Base-by-base conservation (phyloP, 2,113 vertebrate species). In the Chelonoidis abingdonii region DNA sequence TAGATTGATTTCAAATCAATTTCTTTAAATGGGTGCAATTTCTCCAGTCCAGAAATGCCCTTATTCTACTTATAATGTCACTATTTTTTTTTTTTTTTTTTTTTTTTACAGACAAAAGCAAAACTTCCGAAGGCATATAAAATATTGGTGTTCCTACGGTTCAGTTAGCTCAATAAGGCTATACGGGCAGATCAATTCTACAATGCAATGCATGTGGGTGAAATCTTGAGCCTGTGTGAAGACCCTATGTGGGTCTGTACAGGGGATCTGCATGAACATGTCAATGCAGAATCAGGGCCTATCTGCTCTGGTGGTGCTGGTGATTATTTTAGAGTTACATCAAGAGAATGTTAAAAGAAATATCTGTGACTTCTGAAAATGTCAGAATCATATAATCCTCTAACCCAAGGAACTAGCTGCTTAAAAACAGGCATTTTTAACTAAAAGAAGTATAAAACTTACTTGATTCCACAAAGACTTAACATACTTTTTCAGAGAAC, bases 171-270 rank as follows among this genome's bases (percentile, higher is more conserved):
- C 47, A 72, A 16, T 31, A 94, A 83, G 2, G 2, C 27, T 54
- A 72, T 3, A 17, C 14, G 75, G 72, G 5, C 2, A 89, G 50
- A 50, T 4, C 47, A 2, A 19, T 85, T 72, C n/a, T 35, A 53
- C 56, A 83, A 52, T 50, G 65, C 0, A 0, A 38, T 16, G 5
- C 27, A 13, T 27, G 9, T 29, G 90, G 35, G 17, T 79, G 13
- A 91, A 75, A 10, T 54, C 54, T 41, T 54, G 22, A 76, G 11
- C 72, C 53, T 83, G 27, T 54, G 75, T 6, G 85, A 50, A 8
- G 88, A 11, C 93, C 52, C 52, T 59, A 10, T 38, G 25, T 78
- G 11, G 9, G 35, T 59, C 69, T 75, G 47, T 21, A 87, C 19
- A 10, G 1, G 52, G 52, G 50, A 52, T 1, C 10, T 86, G 19